phyloP scores from a whole-genome alignment of 2,113 vertebrate species.

The Polypterus bichir region DNA sequence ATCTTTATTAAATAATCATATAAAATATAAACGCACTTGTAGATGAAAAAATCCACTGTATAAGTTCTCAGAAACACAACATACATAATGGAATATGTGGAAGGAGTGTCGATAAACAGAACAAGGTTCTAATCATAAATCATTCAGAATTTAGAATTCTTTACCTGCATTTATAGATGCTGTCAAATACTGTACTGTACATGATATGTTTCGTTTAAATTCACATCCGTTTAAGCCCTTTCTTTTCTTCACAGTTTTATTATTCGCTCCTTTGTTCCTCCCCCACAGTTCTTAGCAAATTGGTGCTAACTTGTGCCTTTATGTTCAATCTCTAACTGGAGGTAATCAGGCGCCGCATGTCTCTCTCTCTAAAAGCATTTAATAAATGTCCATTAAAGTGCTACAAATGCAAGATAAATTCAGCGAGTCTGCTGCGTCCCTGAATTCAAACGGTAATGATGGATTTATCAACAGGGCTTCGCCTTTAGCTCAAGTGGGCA shows the following conservation, averaged over 20 bases:
- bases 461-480: constrained; percentile 65
- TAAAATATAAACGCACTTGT: too few relatives aligned
- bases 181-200: too few relatives aligned
- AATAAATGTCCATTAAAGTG: constrained; percentile 76
- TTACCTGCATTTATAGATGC: too few relatives aligned
- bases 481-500: constrained; percentile 42
- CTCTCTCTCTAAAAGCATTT: constrained; percentile 66
- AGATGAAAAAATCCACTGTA: too few relatives aligned
- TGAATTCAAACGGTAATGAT: constrained; percentile 61
- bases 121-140: too few relatives aligned
- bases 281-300: constrained; percentile 37
- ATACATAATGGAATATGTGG: too few relatives aligned
- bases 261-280: constrained; percentile 14
- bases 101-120: too few relatives aligned
- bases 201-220: too few relatives aligned
- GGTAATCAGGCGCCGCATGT: constrained; percentile 66
- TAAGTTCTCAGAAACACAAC: too few relatives aligned
- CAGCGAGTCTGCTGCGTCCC: constrained; percentile 58
- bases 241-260: constrained; percentile 1
- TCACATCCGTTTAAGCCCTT: neutral
- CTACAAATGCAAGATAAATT: constrained; percentile 71
- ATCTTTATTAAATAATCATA: too few relatives aligned
- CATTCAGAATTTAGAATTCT: too few relatives aligned
- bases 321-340: constrained; percentile 63
- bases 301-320: constrained; percentile 59